Conservation (phyloP, 2,113 vertebrate species). For the Mesoclemmys tuberculata region DNA sequence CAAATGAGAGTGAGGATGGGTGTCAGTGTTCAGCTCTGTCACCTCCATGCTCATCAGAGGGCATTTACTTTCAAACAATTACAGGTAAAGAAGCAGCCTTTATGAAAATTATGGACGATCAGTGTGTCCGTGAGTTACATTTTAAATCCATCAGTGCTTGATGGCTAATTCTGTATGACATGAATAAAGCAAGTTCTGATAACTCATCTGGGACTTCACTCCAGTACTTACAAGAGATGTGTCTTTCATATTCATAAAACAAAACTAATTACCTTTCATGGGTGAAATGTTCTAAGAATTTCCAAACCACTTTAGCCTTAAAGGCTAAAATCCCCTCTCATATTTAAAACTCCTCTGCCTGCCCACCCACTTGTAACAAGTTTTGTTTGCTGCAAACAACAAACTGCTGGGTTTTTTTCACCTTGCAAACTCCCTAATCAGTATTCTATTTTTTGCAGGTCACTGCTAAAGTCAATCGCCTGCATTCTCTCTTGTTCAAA, state of each 20-base stretch:
- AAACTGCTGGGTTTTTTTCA: background rate
- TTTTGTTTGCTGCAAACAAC: constrained; percentile 54
- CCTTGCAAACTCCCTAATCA: background rate
- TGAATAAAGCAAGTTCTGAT: constrained; percentile 73
- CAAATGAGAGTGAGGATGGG: background rate
- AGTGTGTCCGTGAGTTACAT: constrained; percentile 61
- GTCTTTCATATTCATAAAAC: constrained; percentile 78
- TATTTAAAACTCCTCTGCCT: constrained; percentile 48
- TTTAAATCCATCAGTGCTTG: constrained; percentile 72
- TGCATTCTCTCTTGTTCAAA: background rate
- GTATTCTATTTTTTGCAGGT: constrained; percentile 21
- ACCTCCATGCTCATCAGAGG: background rate
- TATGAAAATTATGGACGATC: constrained; percentile 57
- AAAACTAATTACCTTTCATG: constrained; percentile 79
- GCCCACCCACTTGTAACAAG: constrained; percentile 36
- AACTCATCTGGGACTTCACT: constrained; percentile 76
- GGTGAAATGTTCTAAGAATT: constrained; percentile 73
- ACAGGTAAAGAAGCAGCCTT: constrained; percentile 38
- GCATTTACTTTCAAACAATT: constrained; percentile 13
- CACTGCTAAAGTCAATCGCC: constrained; percentile 11
- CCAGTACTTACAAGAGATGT: constrained; percentile 73
- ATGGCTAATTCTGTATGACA: constrained; percentile 77
- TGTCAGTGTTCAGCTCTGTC: background rate
- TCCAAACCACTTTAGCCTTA: constrained; percentile 72
- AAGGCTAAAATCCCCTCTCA: constrained; percentile 49